These are phyloP conservation scores for Lemur catta DNA, from an alignment of 2,797 vertebrate genomes.

Conservation along the genomic window DNA sequence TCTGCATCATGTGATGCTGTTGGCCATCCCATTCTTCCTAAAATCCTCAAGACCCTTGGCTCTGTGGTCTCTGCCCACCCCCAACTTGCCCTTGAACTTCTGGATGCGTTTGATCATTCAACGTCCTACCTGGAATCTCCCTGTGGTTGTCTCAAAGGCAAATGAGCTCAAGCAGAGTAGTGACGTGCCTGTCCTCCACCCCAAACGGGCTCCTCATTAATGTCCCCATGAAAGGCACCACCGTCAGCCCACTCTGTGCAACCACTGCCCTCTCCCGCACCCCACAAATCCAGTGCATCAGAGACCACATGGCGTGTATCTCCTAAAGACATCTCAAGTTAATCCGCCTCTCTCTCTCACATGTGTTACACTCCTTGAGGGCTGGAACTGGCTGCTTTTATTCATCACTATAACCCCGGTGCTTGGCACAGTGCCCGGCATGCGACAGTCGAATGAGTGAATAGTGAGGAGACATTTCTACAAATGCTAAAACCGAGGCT, in stretches of 20 bases:
- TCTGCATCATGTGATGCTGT: no score
- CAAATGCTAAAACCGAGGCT: background rate
- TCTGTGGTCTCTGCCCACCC: background rate
- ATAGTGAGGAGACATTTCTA: background rate
- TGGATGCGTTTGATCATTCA: background rate
- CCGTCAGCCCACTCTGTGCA: rapidly evolving
- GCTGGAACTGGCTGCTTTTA: background rate
- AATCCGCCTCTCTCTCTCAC: background rate
- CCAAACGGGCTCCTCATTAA: background rate
- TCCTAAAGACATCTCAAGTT: background rate
- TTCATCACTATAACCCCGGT: background rate
- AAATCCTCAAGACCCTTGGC: background rate
- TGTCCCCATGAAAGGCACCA: background rate
- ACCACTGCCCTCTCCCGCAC: background rate
- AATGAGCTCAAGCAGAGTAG: background rate
- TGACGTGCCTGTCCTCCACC: rapidly evolving
- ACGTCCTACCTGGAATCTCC: background rate
- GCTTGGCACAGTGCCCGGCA: background rate
- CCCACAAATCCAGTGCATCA: background rate
- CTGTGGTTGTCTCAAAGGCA: background rate
- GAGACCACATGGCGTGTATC: rapidly evolving
- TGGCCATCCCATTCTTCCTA: background rate
- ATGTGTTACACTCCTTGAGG: rapidly evolving
- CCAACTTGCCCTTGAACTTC: background rate
- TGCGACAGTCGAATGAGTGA: rapidly evolving